Conservation (phyloP, 2,888 invertebrate genomes). For the Pyralis farinalis region DNA sequence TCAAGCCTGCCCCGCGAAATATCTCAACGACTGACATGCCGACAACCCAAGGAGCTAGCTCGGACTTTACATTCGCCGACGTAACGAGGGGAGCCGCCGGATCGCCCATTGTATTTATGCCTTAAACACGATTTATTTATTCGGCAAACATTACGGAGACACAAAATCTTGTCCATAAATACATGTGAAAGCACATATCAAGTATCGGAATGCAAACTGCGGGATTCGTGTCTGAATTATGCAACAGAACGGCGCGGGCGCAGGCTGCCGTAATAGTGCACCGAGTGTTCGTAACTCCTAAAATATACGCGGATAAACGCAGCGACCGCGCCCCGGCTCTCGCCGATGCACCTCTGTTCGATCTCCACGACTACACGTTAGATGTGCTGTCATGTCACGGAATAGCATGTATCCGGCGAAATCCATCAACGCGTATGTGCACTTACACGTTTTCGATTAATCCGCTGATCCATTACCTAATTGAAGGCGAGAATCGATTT, state of each 20-base stretch:
- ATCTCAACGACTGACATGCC: conserved; percentile 69
- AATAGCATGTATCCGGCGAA: conserved; percentile 19
- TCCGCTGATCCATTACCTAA: conserved; percentile 51
- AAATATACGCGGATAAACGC: conserved; percentile 55
- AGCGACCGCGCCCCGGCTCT: conserved; percentile 25
- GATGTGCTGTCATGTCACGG: conserved; percentile 12
- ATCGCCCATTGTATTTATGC: conserved; percentile 78
- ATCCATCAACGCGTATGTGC: conserved; percentile 11
- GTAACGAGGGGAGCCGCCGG: conserved; percentile 75
- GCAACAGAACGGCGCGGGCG: conserved; percentile 67
- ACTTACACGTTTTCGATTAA: conserved; percentile 25
- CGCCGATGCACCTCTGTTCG: conserved; percentile 40
- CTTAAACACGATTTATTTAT: conserved; percentile 78
- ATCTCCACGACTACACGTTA: conserved; percentile 22
- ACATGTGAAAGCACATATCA: conserved; percentile 81
- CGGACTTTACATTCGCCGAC: conserved; percentile 76
- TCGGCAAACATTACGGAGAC: conserved; percentile 79
- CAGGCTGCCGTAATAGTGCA: conserved; percentile 68
- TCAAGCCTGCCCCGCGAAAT: conserved; percentile 56
- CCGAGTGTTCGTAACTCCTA: conserved; percentile 62
- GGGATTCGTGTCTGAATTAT: conserved; percentile 77
- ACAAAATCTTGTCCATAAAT: conserved; percentile 81
- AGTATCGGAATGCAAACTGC: conserved; percentile 80
- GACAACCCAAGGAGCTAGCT: conserved; percentile 65
- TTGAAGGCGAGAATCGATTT: conserved; percentile 57